Conservation (phyloP, 2,888 invertebrate genomes). For the Geophilus truncorum region DNA sequence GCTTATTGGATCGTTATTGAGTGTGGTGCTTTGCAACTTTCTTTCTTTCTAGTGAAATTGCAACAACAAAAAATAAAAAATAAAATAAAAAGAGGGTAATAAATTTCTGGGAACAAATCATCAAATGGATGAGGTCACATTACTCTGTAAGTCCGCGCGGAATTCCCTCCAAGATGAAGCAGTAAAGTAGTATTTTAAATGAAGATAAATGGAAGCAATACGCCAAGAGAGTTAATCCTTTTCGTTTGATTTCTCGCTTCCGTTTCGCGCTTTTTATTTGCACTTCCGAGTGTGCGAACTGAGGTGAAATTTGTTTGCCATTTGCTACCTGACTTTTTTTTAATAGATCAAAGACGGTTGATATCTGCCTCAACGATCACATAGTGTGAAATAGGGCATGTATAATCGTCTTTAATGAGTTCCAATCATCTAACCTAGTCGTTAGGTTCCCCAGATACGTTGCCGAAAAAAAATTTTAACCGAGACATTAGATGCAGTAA, state of each 20-base stretch:
- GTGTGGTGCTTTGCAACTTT: no score
- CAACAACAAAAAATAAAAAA: neutral
- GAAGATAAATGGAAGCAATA: slow-evolving; percentile 27
- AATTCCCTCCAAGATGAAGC: neutral
- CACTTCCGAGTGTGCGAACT: neutral
- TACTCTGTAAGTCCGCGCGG: neutral
- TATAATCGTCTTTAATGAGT: slow-evolving; percentile 10
- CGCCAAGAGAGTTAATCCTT: slow-evolving; percentile 21
- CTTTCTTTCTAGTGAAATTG: no score
- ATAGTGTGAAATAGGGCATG: slow-evolving; percentile 2
- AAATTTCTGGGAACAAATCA: neutral
- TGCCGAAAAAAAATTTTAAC: neutral
- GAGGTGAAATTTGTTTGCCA: slow-evolving; percentile 12
- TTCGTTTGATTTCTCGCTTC: slow-evolving; percentile 19
- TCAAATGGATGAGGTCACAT: slow-evolving; percentile 27
- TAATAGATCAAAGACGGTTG: slow-evolving; percentile 3
- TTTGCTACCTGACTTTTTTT: slow-evolving; percentile 2
- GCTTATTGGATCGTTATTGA: no score
- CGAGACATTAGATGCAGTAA: neutral
- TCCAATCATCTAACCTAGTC: neutral
- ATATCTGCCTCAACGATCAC: neutral
- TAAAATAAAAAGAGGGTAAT: neutral
- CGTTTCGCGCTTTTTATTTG: neutral
- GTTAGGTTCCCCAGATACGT: neutral
- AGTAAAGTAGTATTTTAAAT: slow-evolving; percentile 21